Evolutionary conservation across 2,113 vertebrate species (phyloP).

Genomic region (Narcine bancroftii): DNA sequence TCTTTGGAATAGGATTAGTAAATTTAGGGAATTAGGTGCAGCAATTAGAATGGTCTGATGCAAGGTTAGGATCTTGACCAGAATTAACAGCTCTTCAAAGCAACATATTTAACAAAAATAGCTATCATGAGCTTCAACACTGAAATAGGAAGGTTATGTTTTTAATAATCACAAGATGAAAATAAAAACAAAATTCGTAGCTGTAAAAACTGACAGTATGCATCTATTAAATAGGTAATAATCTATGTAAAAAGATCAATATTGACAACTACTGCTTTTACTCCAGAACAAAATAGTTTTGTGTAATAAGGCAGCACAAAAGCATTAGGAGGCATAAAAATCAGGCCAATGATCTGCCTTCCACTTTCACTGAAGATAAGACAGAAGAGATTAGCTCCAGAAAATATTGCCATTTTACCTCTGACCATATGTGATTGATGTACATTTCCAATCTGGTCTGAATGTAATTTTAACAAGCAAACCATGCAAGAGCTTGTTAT

Average conservation of each 20-base stretch:
- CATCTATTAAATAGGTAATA: background rate
- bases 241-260: background rate
- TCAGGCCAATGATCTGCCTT: background rate
- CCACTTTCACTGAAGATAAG: background rate
- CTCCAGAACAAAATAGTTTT: background rate
- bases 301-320: background rate
- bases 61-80: background rate
- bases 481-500: background rate
- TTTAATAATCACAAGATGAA: background rate
- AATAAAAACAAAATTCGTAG: background rate
- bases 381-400: background rate
- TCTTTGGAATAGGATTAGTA: constrained; percentile 44
- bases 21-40: constrained; percentile 38
- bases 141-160: background rate
- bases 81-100: background rate
- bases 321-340: constrained; percentile 15
- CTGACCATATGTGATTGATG: background rate
- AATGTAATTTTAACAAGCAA: background rate
- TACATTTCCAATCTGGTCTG: constrained; percentile 3
- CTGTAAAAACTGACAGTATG: background rate
- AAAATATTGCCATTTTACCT: background rate
- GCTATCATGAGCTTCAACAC: background rate
- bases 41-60: background rate
- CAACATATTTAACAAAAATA: background rate
- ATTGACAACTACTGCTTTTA: background rate